Evolutionary conservation across 2,888 invertebrate genomes (phyloP), one percentile per base, ranked within the genome.

Genomic region (Amiota minor): DNA sequence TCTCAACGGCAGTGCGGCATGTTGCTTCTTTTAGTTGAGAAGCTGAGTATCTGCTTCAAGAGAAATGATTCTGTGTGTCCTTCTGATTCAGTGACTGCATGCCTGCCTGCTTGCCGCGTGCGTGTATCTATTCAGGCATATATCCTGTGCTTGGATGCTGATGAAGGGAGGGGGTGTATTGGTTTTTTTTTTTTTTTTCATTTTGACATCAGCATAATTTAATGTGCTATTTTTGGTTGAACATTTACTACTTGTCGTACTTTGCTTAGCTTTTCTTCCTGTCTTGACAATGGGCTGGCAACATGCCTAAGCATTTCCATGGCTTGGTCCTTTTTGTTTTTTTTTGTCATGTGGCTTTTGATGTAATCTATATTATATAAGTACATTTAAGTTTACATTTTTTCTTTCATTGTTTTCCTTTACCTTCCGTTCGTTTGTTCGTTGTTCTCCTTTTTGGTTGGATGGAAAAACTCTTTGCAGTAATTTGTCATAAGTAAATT

Each of bases 191-290:
- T 18, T 18, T 68, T 68, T 68, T 11, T 68, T 68, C 35, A n/a
- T 68, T 49, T 68, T 46, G 67, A 68, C 67, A 81, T 84, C 85
- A 86, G 84, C 84, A 84, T 81, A 85, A 83, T 83, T 82, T 82
- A 80, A 83, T 85, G 79, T 78, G 76, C 62, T 68, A 68, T 68
- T 68, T 53, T 53, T 18, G 68, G 61, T 68, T 65, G 55, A 65
- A 70, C 74, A 72, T 76, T 55, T 76, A 71, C 70, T 71, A 55
- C n/a, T 68, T 70, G 50, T 45, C 72, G 75, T 72, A 74, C 72
- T 75, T 61, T 62, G 61, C 23, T 74, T 45, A 71, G 64, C 76
- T 50, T 73, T 47, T 62, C 23, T 71, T 50, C 45, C 72, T 72
- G 23, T 35, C 62, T 12, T 62, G 35, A 45, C 62, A 59, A 9